Base-by-base conservation (phyloP, 2,113 vertebrate species). In the Xiphophorus maculatus region DNA sequence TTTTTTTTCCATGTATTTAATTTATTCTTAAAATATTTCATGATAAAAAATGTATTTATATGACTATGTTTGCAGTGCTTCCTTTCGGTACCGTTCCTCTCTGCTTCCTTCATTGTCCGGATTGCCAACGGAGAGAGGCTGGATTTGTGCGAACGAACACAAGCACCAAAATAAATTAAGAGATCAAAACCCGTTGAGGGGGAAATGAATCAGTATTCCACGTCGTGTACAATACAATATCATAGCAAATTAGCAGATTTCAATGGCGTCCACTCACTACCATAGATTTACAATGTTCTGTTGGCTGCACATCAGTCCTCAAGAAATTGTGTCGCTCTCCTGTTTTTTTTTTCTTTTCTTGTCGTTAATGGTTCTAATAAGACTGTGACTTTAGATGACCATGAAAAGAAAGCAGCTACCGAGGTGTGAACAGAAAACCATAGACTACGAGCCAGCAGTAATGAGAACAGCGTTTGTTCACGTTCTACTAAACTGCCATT, bases 351-450 rank as follows among this genome's bases (percentile, higher is more conserved):
- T 15, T 42, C 13, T 42, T 40, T 13, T 40, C 92, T 29, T 29
- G 4, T 92, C 92, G 72, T 75, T 33, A 73, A 87, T 84, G 87
- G 61, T 94, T 95, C 92, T 88, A 83, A 89, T 80, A 84, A 58
- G 78, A 95, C 94, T 91, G 93, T 94, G 93, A 93, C 93, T 91
- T 93, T 91, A 87, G 89, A 93, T 93, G 93, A 94, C 79, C 85
- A 86, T 95, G 94, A 95, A 94, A 95, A 91, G 91, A 95, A 93
- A 95, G 84, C 81, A 70, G 94, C 94, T 94, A 96, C 94, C 93
- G 94, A 94, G 94, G 93, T 94, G 94, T 94, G 93, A 95, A 96
- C 93, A 93, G 94, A 96, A 96, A 95, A 94, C 88, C 82, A 77
- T 85, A 89, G 91, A 93, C 89, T 89, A 92, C 73, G 82, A 88